Conservation (phyloP, 2,113 vertebrate genomes). For the Ginglymostoma cirratum region DNA sequence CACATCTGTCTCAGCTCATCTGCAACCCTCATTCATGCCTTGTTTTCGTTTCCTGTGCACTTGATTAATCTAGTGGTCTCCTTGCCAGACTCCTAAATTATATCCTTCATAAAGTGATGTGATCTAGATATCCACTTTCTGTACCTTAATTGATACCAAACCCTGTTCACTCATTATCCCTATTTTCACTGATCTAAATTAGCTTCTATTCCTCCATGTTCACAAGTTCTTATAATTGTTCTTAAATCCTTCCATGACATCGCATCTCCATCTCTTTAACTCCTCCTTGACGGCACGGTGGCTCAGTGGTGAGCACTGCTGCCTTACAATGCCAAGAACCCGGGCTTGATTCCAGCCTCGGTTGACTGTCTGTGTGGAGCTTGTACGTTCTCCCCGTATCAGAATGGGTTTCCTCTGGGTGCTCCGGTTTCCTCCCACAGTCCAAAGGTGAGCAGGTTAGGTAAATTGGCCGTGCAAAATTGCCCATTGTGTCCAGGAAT, state of each 20-base stretch:
- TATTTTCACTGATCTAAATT: neutral
- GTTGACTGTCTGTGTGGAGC: too few species aligned
- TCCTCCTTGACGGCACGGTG: too few species aligned
- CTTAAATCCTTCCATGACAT: neutral
- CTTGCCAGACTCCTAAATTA: neutral
- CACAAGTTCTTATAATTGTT: neutral
- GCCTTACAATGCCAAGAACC: too few species aligned
- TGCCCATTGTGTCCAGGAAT: too few species aligned
- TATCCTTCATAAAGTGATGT: neutral
- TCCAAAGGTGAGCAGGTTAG: too few species aligned
- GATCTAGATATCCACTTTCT: neutral
- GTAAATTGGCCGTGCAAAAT: too few species aligned
- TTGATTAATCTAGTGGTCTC: neutral
- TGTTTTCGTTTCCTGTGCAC: neutral
- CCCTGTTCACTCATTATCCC: neutral
- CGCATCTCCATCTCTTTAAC: too few species aligned
- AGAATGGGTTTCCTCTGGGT: too few species aligned
- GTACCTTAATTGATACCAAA: neutral
- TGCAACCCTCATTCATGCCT: neutral
- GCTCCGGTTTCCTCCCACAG: too few species aligned
- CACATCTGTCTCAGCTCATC: neutral
- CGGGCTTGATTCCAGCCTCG: too few species aligned
- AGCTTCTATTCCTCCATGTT: neutral
- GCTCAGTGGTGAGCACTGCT: too few species aligned
- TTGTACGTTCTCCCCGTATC: too few species aligned